Base-by-base conservation (phyloP, 92 coral and sea anemone genomes). In the Heteractis magnifica region DNA sequence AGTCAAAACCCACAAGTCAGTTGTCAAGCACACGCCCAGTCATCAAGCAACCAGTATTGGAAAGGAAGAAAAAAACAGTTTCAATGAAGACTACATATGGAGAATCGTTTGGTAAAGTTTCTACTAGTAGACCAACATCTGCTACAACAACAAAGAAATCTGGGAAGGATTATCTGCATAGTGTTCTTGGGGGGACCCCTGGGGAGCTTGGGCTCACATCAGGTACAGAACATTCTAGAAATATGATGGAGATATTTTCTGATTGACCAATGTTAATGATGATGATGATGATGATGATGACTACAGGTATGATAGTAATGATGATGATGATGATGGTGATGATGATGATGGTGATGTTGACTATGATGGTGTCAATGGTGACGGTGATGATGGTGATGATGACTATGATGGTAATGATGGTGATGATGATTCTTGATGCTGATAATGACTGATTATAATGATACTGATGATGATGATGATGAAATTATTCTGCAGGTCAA, bases 81-180 rank as follows among this genome's bases (percentile, higher is more conserved):
- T 15, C 84, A 3, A 65, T 86, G 85, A 86, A 71, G 51, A 86
- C 89, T 10, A 86, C 89, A 0, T 86, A 86, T 75, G 78, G 89
- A 6, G 84, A 81, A 55, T 68, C 85, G 1, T 86, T 59, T 86
- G 81, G 89, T 14, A 73, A 56, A 49, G 9, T 18, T 15, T 13
- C 80, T 11, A 20, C 4, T 44, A 56, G 52, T 71, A 11, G 72
- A 20, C 55, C 75, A 9, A 73, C 13, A 3, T 64, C 78, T n/a
- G 75, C 72, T 18, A 34, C 55, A 9, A 64, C 56, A 9, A 62
- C 49, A 15, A 70, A 72, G 70, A 59, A 23, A 49, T 15, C 52
- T 82, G 85, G 20, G 9, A 62, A 62, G 70, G 70, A 62, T 62
- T 62, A 62, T 62, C 70, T 62, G 70, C 34, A 62, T 18, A 23